phyloP scores from a whole-genome alignment of 2,797 vertebrate species.

The Zalophus californianus region DNA sequence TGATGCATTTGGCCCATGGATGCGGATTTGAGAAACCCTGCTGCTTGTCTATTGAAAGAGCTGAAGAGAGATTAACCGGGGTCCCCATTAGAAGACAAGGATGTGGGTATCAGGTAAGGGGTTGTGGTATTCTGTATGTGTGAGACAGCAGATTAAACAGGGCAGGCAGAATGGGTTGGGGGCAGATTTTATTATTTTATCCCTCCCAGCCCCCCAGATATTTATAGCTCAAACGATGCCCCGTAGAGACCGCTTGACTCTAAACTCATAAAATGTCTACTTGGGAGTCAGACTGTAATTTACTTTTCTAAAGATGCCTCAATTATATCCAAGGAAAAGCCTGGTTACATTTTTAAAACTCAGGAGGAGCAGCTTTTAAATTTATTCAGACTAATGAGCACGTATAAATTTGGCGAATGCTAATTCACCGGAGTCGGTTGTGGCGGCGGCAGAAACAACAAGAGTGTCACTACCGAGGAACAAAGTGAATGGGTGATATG shows the following conservation, averaged over 20 bases:
- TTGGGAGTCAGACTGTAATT: conserved; percentile 73
- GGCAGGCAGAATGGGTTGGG: neutral
- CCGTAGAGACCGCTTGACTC: conserved; percentile 75
- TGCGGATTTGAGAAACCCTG: neutral
- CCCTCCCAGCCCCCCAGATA: conserved; percentile 37
- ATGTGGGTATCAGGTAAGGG: neutral
- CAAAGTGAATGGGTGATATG: conserved; percentile 99
- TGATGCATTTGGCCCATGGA: accelerated
- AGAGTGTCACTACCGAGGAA: conserved; percentile 96
- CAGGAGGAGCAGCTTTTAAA: conserved; percentile 93
- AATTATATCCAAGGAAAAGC: conserved; percentile 86
- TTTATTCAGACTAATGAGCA: conserved; percentile 98
- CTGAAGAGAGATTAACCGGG: accelerated
- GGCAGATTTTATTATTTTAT: conserved; percentile 71
- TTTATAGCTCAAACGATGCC: conserved; percentile 70
- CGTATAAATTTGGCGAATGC: conserved; percentile 94
- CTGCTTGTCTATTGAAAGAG: accelerated
- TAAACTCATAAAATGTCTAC: conserved; percentile 78
- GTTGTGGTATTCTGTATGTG: neutral
- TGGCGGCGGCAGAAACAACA: conserved; percentile 88
- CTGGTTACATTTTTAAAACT: conserved; percentile 83
- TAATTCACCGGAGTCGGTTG: conserved; percentile 89
- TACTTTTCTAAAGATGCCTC: conserved; percentile 83
- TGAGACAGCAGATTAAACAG: neutral
- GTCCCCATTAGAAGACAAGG: neutral